phyloP scores from a whole-genome alignment of 2,888 invertebrate species.

The Ctenicera cuprea region DNA sequence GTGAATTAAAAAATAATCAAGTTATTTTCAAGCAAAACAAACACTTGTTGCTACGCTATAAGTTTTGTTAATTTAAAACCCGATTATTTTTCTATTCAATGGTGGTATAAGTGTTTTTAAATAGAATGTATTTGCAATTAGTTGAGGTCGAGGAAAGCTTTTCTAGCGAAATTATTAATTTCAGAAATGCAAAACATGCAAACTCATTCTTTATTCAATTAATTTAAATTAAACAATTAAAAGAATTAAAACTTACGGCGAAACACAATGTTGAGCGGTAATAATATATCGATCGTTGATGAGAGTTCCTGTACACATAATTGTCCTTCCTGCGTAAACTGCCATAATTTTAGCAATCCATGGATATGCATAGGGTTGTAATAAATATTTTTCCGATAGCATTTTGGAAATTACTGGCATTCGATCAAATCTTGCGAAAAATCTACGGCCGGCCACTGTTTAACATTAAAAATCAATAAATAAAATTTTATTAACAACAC shows the following conservation, averaged over 20 bases:
- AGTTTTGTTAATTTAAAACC: too few relatives aligned
- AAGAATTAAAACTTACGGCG: conserved; percentile 46
- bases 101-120: too few relatives aligned
- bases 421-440: conserved; percentile 47
- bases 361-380: conserved; percentile 48
- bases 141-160: too few relatives aligned
- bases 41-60: too few relatives aligned
- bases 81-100: too few relatives aligned
- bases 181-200: too few relatives aligned
- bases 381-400: conserved; percentile 22
- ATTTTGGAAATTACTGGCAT: conserved; percentile 17
- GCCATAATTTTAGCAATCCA: conserved; percentile 47
- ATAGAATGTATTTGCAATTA: too few relatives aligned
- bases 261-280: conserved; percentile 49
- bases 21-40: too few relatives aligned
- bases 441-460: conserved; percentile 49
- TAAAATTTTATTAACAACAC: not conserved
- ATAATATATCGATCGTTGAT: conserved; percentile 54
- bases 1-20: too few relatives aligned
- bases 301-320: conserved; percentile 47
- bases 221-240: not conserved
- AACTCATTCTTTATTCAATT: too few relatives aligned
- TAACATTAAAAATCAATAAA: not conserved
- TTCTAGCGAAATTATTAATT: too few relatives aligned
- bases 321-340: conserved; percentile 20